Base-by-base conservation (phyloP, 2,888 invertebrate species). In the Thera obeliscata region DNA sequence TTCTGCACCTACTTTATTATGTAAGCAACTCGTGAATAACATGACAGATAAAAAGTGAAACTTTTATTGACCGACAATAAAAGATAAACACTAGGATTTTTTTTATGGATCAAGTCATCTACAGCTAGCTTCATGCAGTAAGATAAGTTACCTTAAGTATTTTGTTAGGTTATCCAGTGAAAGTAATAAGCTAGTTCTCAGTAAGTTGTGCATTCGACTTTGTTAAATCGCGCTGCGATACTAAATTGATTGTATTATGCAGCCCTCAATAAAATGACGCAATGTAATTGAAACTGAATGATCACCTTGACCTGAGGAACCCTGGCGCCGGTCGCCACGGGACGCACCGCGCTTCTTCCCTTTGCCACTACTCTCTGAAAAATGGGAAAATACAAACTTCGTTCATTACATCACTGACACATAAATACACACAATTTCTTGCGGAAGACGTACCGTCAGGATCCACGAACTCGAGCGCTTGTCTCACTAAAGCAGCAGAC, bases 401-500 rank as follows among this genome's bases (percentile, higher is more conserved):
- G 43, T 67, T 33, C 7, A 61, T 66, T 76, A 77, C 41, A 69
- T 64, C 62, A 64, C 63, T 55, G 50, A 49, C 38, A 38, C 33
- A 22, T 22, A 4, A 46, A 35, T 48, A 7, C 0, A 12, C 22
- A 33, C 22, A 35, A 38, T 2, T 3, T 11, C 0, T 3, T 11
- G 2, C 1, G 6, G 22, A 55, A 11, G 7, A 41, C 64, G 61
- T 77, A 91, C 93, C 91, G 85, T 90, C 87, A 69, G 86, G 90
- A 67, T 94, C 94, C 43, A 95, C 90, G 73, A 95, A 87, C 79
- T 94, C 94, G 67, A 95, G 88, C 76, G 95, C 94, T 78, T 94
- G 91, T 74, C 94, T 91, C 56, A 95, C 88, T 81, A 95, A 86
- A 62, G 94, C 91, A 79, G 93, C 89, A 85, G 95, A 95, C 95